phyloP scores from a whole-genome alignment of 2,888 invertebrate genomes.

The Apomyelois bistriatella region DNA sequence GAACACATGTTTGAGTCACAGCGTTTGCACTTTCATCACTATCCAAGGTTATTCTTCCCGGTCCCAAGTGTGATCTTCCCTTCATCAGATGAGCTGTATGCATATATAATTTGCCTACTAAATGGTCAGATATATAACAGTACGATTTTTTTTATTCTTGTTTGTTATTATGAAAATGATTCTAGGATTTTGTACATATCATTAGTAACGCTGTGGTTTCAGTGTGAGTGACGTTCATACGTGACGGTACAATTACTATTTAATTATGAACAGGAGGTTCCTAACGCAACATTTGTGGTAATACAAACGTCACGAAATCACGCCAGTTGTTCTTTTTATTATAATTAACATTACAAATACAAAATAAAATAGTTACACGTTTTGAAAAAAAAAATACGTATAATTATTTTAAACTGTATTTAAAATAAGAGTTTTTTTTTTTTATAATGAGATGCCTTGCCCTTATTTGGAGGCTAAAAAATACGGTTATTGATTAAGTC shows the following conservation, averaged over 20 bases:
- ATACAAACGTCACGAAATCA: conserved; percentile 1
- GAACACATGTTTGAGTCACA: conserved; percentile 16
- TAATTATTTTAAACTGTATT: too few species aligned
- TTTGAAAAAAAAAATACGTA: too few species aligned
- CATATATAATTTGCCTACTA: too few species aligned
- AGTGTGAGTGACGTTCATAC: conserved; percentile 3
- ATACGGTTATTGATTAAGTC: conserved; percentile 39
- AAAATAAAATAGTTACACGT: too few species aligned
- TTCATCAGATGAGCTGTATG: too few species aligned
- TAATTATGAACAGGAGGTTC: conserved; percentile 15
- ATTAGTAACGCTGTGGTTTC: conserved; percentile 3
- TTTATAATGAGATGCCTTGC: conserved; percentile 18
- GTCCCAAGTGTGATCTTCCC: too few species aligned
- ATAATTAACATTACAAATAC: neutral
- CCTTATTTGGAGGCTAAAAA: conserved; percentile 32
- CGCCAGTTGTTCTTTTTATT: neutral
- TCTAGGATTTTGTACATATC: neutral
- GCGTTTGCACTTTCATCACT: conserved; percentile 12
- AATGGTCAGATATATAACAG: too few species aligned
- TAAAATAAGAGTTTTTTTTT: too few species aligned
- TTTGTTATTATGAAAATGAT: too few species aligned
- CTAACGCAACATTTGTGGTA: neutral
- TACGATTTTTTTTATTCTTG: too few species aligned
- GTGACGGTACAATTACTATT: conserved; percentile 19
- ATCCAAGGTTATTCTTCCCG: too few species aligned